Evolutionary conservation across 35 echinoderm and acorn worm species (phyloP).

Genomic region (Apostichopus parvimensis): DNA sequence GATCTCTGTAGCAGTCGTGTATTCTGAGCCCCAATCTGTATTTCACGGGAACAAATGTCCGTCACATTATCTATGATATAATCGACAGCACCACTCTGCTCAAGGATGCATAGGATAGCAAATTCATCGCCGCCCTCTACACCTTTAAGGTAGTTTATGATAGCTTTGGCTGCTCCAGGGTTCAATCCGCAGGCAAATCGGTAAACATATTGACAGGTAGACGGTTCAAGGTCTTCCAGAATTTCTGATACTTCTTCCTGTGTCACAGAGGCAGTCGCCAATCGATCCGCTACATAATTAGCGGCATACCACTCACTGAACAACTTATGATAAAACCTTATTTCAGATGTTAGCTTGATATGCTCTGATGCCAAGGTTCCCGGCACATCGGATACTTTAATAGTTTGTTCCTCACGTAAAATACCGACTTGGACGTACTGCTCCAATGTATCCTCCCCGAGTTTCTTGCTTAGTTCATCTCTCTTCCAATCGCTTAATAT

Average conservation of each 20-base stretch:
- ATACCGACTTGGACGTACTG: neutral
- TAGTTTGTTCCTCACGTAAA: neutral
- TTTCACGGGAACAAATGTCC: neutral
- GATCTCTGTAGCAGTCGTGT: slow-evolving; percentile 17
- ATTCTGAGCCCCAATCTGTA: neutral
- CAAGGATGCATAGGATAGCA: neutral
- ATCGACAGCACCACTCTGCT: neutral
- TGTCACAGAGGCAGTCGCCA: neutral
- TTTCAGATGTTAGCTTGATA: neutral
- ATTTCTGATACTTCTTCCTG: neutral
- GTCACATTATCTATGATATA: neutral
- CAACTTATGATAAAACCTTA: slow-evolving; percentile 24
- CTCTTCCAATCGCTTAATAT: neutral
- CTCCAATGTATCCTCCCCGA: neutral
- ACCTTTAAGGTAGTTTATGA: neutral
- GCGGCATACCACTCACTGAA: slow-evolving; percentile 32
- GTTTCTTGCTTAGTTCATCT: neutral
- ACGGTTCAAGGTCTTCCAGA: neutral
- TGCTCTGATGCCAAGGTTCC: neutral
- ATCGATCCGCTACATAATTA: neutral
- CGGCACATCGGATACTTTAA: neutral
- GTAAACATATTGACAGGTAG: neutral
- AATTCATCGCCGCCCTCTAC: neutral
- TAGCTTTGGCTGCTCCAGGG: neutral
- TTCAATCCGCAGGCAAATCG: slow-evolving; percentile 33